Conservation (phyloP, 1,140 invertebrate species). For the Macrosteles quadrilineatus region DNA sequence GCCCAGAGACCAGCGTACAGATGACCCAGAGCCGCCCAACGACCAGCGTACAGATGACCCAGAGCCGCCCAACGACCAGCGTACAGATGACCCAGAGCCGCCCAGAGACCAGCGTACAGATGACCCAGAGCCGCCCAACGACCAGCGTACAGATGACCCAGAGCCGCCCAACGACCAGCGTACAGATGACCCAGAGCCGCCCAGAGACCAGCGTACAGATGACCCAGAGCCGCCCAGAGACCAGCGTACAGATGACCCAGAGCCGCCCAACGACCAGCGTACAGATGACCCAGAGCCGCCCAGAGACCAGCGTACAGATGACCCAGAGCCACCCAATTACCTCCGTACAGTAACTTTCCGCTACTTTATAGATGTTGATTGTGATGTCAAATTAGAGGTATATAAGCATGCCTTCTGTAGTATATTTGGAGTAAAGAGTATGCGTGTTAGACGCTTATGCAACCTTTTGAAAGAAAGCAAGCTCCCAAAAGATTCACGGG, state of each 20-base stretch:
- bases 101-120: no score
- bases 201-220: no score
- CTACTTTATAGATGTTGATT: constrained; percentile 26
- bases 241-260: constrained; percentile 10
- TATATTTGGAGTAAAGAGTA: constrained; percentile 25
- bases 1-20: no score
- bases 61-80: no score
- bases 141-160: constrained; percentile 13
- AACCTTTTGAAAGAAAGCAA: constrained; percentile 13
- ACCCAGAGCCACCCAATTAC: neutral
- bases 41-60: constrained; percentile 13
- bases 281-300: constrained; percentile 2
- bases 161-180: no score
- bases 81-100: constrained; percentile 4
- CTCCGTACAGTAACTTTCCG: constrained; percentile 23
- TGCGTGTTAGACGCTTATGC: constrained; percentile 22
- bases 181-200: constrained; percentile 4
- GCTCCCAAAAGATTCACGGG: constrained; percentile 24
- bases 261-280: no score
- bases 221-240: no score
- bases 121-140: no score
- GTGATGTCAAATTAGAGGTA: constrained; percentile 25
- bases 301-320: no score
- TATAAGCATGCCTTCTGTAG: constrained; percentile 24
- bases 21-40: neutral